phyloP scores from a whole-genome alignment of 2,797 vertebrate species.

The Characodon lateralis region DNA sequence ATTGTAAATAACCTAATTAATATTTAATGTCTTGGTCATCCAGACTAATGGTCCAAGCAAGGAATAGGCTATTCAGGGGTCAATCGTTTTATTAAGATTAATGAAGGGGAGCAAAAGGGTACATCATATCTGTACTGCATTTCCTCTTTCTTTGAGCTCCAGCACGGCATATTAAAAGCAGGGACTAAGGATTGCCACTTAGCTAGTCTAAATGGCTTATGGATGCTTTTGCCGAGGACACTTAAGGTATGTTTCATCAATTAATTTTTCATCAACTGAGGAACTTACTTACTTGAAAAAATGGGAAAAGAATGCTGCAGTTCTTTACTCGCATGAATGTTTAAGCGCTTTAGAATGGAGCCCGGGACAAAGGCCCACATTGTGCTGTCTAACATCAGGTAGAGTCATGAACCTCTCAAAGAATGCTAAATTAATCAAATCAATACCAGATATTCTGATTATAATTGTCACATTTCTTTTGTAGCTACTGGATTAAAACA shows the following conservation, averaged over 20 bases:
- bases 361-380: not conserved
- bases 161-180: constrained; percentile 76
- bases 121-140: constrained; percentile 76
- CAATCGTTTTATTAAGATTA: constrained; percentile 85
- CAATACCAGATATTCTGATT: not conserved
- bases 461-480: not conserved
- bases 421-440: not conserved
- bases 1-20: constrained; percentile 81
- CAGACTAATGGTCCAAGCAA: constrained; percentile 79
- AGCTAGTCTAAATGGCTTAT: constrained; percentile 80
- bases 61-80: constrained; percentile 82
- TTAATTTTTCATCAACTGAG: constrained; percentile 75
- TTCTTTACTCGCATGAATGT: constrained; percentile 9
- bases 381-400: constrained; percentile 20
- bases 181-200: constrained; percentile 75
- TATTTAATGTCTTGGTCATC: constrained; percentile 81
- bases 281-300: constrained; percentile 61
- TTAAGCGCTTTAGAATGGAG: constrained; percentile 27
- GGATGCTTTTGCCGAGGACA: constrained; percentile 75
- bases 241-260: constrained; percentile 69
- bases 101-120: constrained; percentile 78
- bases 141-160: constrained; percentile 66
- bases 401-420: not conserved
- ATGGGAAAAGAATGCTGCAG: constrained; percentile 47
- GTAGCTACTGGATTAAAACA: not conserved